A percentile compares a stretch with the other conserved stretches of the same genome.
phyloP scores from a whole-genome alignment of 30 jellyfish, hydroid and myxozoan species.

The Aurelia coerulea region DNA sequence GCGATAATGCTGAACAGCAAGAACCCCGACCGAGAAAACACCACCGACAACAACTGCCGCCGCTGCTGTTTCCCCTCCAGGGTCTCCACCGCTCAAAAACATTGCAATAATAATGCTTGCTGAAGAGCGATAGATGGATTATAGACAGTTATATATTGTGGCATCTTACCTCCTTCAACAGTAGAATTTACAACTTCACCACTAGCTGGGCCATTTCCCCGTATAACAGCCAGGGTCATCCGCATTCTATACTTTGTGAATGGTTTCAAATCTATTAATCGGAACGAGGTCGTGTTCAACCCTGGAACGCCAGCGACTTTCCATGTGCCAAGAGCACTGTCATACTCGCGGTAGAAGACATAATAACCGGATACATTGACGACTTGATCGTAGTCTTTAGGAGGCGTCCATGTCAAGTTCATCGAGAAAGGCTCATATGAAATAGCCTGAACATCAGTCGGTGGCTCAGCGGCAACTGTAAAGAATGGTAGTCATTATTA shows the following conservation, averaged over 20 bases:
- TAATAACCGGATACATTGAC: slow-evolving; percentile 39
- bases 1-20: too few species aligned
- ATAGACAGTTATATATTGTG: too few species aligned
- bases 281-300: slow-evolving; percentile 23
- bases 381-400: slow-evolving; percentile 17
- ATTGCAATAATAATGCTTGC: too few species aligned
- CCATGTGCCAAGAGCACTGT: slow-evolving; percentile 45
- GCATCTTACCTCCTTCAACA: slow-evolving; percentile 61
- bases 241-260: slow-evolving; percentile 54
- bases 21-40: too few species aligned
- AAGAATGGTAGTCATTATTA: background rate
- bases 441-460: slow-evolving; percentile 32
- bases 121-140: too few species aligned
- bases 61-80: too few species aligned
- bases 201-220: slow-evolving; percentile 65
- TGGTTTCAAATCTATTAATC: slow-evolving; percentile 40
- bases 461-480: slow-evolving; percentile 53
- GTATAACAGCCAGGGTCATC: slow-evolving; percentile 45
- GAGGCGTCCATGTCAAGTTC: slow-evolving; percentile 56
- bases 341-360: slow-evolving; percentile 42
- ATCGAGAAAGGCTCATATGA: slow-evolving; percentile 33
- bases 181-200: slow-evolving; percentile 43
- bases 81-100: too few species aligned
- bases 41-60: too few species aligned
- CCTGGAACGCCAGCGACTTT: slow-evolving; percentile 49